phyloP scores from a whole-genome alignment of 2,888 invertebrate genomes.

The Tuta absoluta region DNA sequence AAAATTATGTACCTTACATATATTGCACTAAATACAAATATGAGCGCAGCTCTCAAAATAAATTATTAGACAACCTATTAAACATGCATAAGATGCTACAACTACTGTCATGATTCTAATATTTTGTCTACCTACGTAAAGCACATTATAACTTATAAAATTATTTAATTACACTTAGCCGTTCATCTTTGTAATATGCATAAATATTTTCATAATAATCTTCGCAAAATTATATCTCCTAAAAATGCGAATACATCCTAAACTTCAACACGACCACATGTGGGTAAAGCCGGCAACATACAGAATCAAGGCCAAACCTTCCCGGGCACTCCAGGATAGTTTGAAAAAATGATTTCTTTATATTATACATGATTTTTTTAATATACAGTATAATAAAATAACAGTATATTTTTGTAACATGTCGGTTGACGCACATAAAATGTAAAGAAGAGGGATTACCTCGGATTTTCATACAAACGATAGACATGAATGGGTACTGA shows the following conservation, averaged over 20 bases:
- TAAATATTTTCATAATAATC: slow-evolving; percentile 4
- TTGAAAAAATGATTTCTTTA: too few relatives aligned
- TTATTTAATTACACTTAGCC: background rate
- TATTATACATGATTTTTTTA: too few relatives aligned
- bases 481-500: too few relatives aligned
- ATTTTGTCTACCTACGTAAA: background rate
- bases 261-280: background rate
- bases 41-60: too few relatives aligned
- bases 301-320: too few relatives aligned
- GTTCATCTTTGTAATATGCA: background rate
- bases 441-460: too few relatives aligned
- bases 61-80: background rate
- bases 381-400: too few relatives aligned
- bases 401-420: too few relatives aligned
- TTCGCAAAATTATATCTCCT: slow-evolving; percentile 4
- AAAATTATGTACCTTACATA: background rate
- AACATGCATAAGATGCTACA: background rate
- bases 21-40: background rate
- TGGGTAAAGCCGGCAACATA: slow-evolving; percentile 22
- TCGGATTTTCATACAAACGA: too few relatives aligned
- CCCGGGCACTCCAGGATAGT: too few relatives aligned
- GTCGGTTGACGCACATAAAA: too few relatives aligned
- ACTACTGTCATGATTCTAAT: slow-evolving; percentile 8
- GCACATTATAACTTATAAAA: background rate
- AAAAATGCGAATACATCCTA: slow-evolving; percentile 29